phyloP scores from a whole-genome alignment of 2,888 invertebrate genomes.

The Glyphotaelius pellucidus region DNA sequence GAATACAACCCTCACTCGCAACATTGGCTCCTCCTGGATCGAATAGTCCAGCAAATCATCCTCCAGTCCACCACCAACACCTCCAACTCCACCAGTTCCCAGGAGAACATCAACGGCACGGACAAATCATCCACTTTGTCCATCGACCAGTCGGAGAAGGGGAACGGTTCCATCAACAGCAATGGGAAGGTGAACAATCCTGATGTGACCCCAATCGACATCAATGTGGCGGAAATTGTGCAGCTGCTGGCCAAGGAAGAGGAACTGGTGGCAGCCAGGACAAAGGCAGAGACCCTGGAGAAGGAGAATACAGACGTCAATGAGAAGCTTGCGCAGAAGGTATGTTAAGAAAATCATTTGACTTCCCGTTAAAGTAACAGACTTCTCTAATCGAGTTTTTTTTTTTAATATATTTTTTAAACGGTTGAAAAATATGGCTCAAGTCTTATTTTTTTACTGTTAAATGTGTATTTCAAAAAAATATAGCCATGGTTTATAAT shows the following conservation, averaged over 20 bases:
- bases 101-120: constrained; percentile 69
- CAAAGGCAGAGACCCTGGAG: constrained; percentile 91
- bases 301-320: constrained; percentile 93
- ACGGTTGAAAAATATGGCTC: background rate
- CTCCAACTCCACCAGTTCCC: constrained; percentile 71
- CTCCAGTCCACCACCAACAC: constrained; percentile 81
- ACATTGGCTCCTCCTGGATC: constrained; percentile 96
- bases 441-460: background rate
- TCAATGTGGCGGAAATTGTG: constrained; percentile 94
- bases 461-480: background rate
- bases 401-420: too few species aligned
- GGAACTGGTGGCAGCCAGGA: constrained; percentile 90
- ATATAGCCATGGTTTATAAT: background rate
- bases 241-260: constrained; percentile 95
- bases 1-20: constrained; percentile 92
- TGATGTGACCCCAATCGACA: constrained; percentile 90
- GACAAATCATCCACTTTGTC: constrained; percentile 65
- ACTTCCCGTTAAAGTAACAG: too few species aligned
- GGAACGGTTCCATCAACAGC: constrained; percentile 67
- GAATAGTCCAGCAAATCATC: constrained; percentile 95
- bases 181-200: constrained; percentile 82
- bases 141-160: constrained; percentile 69
- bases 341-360: constrained; percentile 66
- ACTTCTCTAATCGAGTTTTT: too few species aligned
- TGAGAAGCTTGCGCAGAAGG: constrained; percentile 90